A percentile compares a stretch with the other conserved stretches of the same genome.
Conservation (phyloP, 2,797 vertebrate genomes). For the Ambastaia sidthimunki region DNA sequence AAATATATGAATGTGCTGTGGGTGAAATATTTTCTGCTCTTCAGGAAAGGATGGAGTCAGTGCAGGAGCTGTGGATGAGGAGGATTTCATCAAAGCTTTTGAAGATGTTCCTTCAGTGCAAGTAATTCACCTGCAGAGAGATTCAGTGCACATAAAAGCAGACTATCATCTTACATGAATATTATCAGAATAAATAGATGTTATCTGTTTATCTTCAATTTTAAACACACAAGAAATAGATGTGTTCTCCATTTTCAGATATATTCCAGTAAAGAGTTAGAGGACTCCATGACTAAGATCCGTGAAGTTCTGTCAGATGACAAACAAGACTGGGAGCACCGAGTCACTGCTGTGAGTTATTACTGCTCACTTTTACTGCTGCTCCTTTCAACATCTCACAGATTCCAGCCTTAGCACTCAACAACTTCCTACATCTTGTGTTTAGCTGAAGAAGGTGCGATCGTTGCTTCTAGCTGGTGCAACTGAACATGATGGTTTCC, state of each 20-base stretch:
- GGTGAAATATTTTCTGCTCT: background rate
- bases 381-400: background rate
- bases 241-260: conserved; percentile 76
- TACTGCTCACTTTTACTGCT: background rate
- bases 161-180: background rate
- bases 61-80: conserved; percentile 94
- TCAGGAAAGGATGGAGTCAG: conserved; percentile 88
- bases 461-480: conserved; percentile 92
- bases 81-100: conserved; percentile 95
- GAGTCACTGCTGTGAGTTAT: conserved; percentile 88
- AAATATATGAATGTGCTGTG: background rate
- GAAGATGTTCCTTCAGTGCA: conserved; percentile 91
- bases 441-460: conserved; percentile 93
- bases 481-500: conserved; percentile 89
- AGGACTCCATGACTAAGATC: conserved; percentile 93
- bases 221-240: background rate
- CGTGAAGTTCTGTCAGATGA: conserved; percentile 94
- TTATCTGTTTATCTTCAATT: background rate
- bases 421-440: background rate
- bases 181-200: background rate
- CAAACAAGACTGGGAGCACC: conserved; percentile 98
- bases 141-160: background rate
- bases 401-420: background rate
- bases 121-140: conserved; percentile 68
- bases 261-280: conserved; percentile 93